Conservation (phyloP, 2,888 invertebrate species). For the Invenusta paracnida region DNA sequence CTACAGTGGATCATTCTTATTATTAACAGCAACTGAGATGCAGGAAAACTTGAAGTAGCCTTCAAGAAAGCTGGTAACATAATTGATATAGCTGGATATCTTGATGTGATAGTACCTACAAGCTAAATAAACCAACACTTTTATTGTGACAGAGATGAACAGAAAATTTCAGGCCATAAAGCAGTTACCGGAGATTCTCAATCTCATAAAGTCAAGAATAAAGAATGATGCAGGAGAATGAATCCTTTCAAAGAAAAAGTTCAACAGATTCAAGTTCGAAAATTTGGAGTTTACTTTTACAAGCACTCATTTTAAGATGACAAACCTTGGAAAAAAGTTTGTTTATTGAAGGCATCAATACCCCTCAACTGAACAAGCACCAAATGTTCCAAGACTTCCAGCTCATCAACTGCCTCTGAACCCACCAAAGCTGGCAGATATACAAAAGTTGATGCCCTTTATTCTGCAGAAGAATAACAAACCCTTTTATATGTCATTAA, state of each 20-base stretch:
- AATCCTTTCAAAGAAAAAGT: constrained; percentile 21
- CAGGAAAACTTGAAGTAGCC: neutral
- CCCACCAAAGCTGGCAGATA: constrained; percentile 19
- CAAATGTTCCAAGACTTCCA: constrained; percentile 17
- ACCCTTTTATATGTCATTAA: constrained; percentile 5
- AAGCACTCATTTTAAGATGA: constrained; percentile 17
- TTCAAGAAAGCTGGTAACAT: constrained; percentile 11
- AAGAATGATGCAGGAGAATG: constrained; percentile 18
- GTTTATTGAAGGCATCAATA: constrained; percentile 23
- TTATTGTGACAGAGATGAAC: constrained; percentile 7
- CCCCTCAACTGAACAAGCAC: constrained; percentile 8
- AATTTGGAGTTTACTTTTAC: constrained; percentile 14
- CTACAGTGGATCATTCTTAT: neutral
- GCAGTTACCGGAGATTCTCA: constrained; percentile 9
- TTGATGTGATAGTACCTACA: constrained; percentile 3
- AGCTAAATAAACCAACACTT: neutral
- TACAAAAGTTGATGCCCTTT: constrained; percentile 16
- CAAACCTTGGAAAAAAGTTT: constrained; percentile 6
- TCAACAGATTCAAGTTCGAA: constrained; percentile 15
- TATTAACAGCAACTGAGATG: constrained; percentile 4
- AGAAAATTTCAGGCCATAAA: constrained; percentile 10
- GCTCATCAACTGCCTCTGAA: neutral
- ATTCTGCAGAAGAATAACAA: neutral
- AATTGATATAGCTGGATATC: neutral
- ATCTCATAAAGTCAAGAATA: constrained; percentile 11